A percentile compares a stretch with the other conserved stretches of the same genome.
phyloP scores from a whole-genome alignment of 2,797 vertebrate species.

The Urosaurus nigricauda region DNA sequence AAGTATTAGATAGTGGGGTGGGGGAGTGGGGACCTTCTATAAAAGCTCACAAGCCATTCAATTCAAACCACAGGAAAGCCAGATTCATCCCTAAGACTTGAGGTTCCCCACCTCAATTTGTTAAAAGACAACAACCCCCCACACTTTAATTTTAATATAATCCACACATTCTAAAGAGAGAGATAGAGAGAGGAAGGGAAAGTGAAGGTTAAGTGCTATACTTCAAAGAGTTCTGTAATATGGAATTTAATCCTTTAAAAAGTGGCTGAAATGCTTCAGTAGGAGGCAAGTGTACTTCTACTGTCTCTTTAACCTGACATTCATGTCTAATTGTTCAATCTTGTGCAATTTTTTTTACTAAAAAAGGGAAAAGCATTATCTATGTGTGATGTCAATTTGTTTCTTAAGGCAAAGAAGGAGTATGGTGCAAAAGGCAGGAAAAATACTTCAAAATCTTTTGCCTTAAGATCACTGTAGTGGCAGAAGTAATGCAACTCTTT shows the following conservation, averaged over 20 bases:
- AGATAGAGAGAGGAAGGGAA: constrained; percentile 43
- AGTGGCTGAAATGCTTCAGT: constrained; percentile 49
- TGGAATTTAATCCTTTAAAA: constrained; percentile 51
- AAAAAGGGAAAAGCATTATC: constrained; percentile 35
- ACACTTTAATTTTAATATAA: background rate
- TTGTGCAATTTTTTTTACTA: constrained; percentile 33
- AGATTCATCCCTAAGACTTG: too few relatives aligned
- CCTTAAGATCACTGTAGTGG: constrained; percentile 37
- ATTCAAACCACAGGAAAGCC: too few relatives aligned
- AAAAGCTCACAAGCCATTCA: too few relatives aligned
- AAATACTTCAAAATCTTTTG: constrained; percentile 10
- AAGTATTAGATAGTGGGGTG: too few relatives aligned
- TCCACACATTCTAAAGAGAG: constrained; percentile 32
- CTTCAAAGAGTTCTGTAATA: constrained; percentile 56
- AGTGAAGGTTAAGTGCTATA: constrained; percentile 55
- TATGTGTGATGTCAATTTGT: constrained; percentile 23
- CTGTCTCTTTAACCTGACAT: constrained; percentile 40
- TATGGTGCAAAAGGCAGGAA: constrained; percentile 32
- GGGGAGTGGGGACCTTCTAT: too few relatives aligned
- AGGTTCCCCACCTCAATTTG: too few relatives aligned
- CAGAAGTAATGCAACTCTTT: background rate
- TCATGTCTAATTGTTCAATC: constrained; percentile 52
- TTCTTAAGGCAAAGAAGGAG: constrained; percentile 53
- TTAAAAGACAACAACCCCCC: too few relatives aligned
- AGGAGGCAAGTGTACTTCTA: constrained; percentile 43